These are phyloP conservation scores for Balanococcus diminutus DNA, from an alignment of 2,888 invertebrate genomes.

Conservation along the genomic window DNA sequence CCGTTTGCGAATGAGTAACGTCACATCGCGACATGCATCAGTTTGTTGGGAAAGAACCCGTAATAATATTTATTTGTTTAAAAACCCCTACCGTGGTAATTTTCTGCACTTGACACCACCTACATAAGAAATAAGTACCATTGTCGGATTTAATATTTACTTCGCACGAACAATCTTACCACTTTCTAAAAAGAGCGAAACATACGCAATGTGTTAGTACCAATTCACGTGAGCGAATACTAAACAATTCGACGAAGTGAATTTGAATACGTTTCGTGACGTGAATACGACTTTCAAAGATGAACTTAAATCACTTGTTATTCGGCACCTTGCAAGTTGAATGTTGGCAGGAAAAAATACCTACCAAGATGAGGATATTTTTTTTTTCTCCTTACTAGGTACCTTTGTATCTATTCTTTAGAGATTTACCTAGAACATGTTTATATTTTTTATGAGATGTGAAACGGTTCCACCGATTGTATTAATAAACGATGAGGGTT, in stretches of 20 bases:
- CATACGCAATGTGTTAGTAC: background rate
- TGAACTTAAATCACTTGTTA: slow-evolving; percentile 27
- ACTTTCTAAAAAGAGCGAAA: background rate
- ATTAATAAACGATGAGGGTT: slow-evolving; percentile 21
- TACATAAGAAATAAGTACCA: slow-evolving; percentile 17
- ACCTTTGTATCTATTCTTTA: slow-evolving; percentile 1
- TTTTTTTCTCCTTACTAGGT: background rate
- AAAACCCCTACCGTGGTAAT: slow-evolving; percentile 4
- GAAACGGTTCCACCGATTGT: background rate
- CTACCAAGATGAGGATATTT: background rate
- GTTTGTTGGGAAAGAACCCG: background rate
- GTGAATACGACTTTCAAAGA: slow-evolving; percentile 8
- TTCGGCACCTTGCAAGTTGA: background rate
- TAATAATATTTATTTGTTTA: slow-evolving; percentile 9
- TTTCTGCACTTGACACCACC: slow-evolving; percentile 22
- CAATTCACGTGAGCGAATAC: slow-evolving; percentile 23
- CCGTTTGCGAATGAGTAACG: background rate
- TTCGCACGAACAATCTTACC: slow-evolving; percentile 9
- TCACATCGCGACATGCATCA: background rate
- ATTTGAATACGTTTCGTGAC: slow-evolving; percentile 31
- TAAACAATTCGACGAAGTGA: slow-evolving; percentile 20
- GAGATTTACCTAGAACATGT: slow-evolving; percentile 1
- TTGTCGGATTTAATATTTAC: slow-evolving; percentile 18
- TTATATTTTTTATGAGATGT: slow-evolving; percentile 18
- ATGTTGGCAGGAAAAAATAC: background rate